Evolutionary conservation across 2,113 vertebrate species (phyloP), one percentile per base, ranked within the genome.

Genomic region (Oriolus oriolus): DNA sequence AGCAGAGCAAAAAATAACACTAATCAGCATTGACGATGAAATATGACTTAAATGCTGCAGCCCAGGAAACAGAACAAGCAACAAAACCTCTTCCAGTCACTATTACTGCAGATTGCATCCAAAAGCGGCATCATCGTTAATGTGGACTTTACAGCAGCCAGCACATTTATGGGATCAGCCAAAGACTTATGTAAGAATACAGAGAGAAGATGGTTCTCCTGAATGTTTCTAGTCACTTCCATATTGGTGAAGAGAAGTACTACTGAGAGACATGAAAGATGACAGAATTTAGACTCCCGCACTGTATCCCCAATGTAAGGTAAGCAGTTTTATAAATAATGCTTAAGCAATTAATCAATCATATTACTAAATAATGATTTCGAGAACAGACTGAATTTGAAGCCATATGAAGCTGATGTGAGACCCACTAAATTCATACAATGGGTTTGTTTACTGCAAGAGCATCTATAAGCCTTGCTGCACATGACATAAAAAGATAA

Each of bases 371-470:
- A 57, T 65, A 84, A 41, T 8, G 20, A 73, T 73, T 87, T 91
- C 45, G 24, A 27, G 20, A 64, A 76, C 45, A 78, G 47, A 79
- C 2, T 64, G 18, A n/a, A 76, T 80, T 91, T 94, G 87, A 96
- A 93, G 93, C 93, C 91, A 47, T 95, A 96, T 87, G 87, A 96
- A 93, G 68, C 73, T 87, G 50, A 91, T 56, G 28, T 6, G n/a
- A 84, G 65, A 95, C 22, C 9, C 37, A 52, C 16, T 61, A 42
- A 73, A 93, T n/a, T 42, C 8, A 60, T 37, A 69, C 11, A 79
- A 28, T 8, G 10, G 9, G 13, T 68, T 78, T 68, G 6, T n/a
- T 83, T 82, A 65, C 12, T 60, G 20, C 84, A 83, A 78, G n/a
- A 69, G 26, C 44, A 74, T 30, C 66, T 80, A 54, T 5, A n/a